Conservation (phyloP, 2,888 invertebrate genomes). For the Sympetrum striolatum region DNA sequence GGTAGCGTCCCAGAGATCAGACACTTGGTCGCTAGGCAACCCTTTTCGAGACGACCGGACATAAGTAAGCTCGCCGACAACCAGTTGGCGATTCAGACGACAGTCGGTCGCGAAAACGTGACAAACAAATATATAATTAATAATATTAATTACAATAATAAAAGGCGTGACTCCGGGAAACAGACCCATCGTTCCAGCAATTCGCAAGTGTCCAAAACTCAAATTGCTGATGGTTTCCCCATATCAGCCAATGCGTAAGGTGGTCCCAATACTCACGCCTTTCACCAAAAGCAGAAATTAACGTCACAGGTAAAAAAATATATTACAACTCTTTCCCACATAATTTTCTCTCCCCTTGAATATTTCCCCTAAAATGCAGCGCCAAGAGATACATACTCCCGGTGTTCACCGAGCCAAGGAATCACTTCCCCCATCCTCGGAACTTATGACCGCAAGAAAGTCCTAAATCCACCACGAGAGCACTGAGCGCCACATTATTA, state of each 20-base stretch:
- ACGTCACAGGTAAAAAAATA: constrained; percentile 31
- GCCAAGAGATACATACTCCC: too few species aligned
- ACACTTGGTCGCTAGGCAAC: constrained; percentile 36
- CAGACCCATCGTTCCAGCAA: background rate
- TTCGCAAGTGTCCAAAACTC: background rate
- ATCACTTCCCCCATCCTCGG: too few species aligned
- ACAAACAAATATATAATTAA: background rate
- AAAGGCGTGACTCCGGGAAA: background rate
- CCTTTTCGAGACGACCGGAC: background rate
- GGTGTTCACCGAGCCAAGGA: too few species aligned
- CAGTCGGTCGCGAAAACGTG: background rate
- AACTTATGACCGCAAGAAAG: too few species aligned
- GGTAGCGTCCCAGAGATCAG: constrained; percentile 40
- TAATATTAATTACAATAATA: constrained; percentile 22
- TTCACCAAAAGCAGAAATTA: background rate
- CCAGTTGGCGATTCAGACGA: background rate
- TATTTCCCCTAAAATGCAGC: background rate
- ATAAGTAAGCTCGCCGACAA: background rate
- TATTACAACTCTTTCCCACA: background rate
- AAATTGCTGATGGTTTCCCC: background rate
- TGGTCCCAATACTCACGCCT: background rate
- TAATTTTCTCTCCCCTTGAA: background rate
- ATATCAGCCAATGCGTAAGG: background rate
- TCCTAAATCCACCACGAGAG: too few species aligned
- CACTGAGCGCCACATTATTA: background rate